phyloP scores from a whole-genome alignment of 2,888 invertebrate species.

The Liposcelis brunnea region DNA sequence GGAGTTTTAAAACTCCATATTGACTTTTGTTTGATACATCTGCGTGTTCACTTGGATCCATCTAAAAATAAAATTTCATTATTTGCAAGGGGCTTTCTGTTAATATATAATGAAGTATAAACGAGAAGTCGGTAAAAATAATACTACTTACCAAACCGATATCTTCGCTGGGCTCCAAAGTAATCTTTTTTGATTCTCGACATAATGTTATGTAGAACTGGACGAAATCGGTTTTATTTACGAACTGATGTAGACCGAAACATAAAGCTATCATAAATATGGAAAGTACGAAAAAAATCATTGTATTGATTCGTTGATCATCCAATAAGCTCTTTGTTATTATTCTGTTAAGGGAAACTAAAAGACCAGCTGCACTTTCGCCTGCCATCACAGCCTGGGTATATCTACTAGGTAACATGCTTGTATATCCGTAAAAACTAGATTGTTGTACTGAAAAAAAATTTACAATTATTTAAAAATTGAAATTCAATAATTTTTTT shows the following conservation, averaged over 20 bases:
- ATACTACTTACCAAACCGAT: constrained; percentile 45
- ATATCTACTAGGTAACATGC: constrained; percentile 75
- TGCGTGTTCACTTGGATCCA: constrained; percentile 39
- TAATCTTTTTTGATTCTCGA: constrained; percentile 57
- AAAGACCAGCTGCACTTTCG: constrained; percentile 78
- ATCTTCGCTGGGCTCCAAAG: constrained; percentile 71
- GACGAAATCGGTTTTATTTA: constrained; percentile 65
- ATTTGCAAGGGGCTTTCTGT: too few relatives aligned
- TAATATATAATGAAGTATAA: too few relatives aligned
- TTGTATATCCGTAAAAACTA: constrained; percentile 86
- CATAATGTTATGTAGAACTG: constrained; percentile 63
- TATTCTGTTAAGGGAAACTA: constrained; percentile 71
- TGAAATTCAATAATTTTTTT: neutral
- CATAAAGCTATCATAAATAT: constrained; percentile 59
- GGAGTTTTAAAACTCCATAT: constrained; percentile 56
- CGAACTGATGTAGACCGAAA: constrained; percentile 57
- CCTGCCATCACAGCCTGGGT: constrained; percentile 92
- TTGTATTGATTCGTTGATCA: constrained; percentile 64
- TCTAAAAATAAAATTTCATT: constrained; percentile 30
- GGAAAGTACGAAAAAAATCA: constrained; percentile 71
- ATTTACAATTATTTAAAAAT: constrained; percentile 4
- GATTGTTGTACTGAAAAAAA: constrained; percentile 61
- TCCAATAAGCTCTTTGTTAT: constrained; percentile 61
- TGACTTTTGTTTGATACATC: constrained; percentile 34
- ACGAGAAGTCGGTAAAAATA: too few relatives aligned